phyloP scores from a whole-genome alignment of 2,113 vertebrate species.

The Psittacula cyanocephala region DNA sequence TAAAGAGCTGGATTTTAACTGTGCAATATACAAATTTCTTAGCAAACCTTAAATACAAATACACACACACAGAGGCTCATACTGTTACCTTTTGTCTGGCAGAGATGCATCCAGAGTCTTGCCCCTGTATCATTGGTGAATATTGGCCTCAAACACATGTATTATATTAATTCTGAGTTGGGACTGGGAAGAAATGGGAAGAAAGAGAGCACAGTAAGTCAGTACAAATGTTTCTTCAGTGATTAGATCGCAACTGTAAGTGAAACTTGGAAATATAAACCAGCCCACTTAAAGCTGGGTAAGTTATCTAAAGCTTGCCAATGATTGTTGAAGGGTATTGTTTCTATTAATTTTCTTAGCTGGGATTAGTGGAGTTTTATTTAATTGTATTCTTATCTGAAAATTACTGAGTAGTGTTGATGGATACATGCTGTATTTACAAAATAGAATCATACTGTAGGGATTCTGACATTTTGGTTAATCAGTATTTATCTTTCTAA shows the following conservation, averaged over 20 bases:
- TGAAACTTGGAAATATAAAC: slow-evolving; percentile 7
- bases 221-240: background rate
- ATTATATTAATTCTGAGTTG: background rate
- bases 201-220: background rate
- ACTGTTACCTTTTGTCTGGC: background rate
- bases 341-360: slow-evolving; percentile 11
- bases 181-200: background rate
- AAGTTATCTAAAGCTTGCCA: background rate
- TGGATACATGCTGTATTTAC: slow-evolving; percentile 25
- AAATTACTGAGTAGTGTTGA: slow-evolving; percentile 14
- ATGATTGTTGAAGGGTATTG: background rate
- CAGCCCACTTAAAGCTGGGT: background rate
- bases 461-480: slow-evolving; percentile 26
- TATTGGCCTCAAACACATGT: background rate
- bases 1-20: background rate
- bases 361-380: background rate
- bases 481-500: background rate
- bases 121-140: background rate
- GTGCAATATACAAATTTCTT: background rate
- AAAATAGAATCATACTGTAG: background rate
- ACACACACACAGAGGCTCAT: background rate
- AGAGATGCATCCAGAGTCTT: background rate
- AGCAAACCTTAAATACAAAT: background rate
- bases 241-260: background rate
- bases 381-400: slow-evolving; percentile 45